Evolutionary conservation across 2,888 invertebrate species (phyloP).

Genomic region (Endotricha flammealis): DNA sequence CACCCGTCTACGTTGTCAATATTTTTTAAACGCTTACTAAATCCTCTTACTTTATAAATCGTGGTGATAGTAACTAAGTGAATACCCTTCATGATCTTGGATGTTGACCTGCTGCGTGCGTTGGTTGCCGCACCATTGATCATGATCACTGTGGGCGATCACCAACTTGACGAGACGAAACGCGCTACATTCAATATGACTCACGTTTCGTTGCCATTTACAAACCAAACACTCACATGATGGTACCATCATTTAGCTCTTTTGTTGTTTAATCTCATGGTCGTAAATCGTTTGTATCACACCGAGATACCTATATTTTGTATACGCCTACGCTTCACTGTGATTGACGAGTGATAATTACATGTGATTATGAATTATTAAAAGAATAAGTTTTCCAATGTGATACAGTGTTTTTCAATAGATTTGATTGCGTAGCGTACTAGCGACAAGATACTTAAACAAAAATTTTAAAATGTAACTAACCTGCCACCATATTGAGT

Average conservation of each 20-base stretch:
- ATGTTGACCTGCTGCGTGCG: too few species aligned
- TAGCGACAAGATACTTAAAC: too few species aligned
- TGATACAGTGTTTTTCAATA: too few species aligned
- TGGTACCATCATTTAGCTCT: constrained; percentile 10
- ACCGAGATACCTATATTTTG: constrained; percentile 16
- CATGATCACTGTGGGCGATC: neutral
- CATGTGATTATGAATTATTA: neutral
- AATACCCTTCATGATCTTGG: too few species aligned
- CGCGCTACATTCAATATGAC: constrained; percentile 13
- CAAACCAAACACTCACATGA: constrained; percentile 13
- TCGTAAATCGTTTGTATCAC: constrained; percentile 14
- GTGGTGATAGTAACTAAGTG: too few species aligned
- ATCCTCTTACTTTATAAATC: too few species aligned
- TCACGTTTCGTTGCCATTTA: constrained; percentile 22
- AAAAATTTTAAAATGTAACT: too few species aligned
- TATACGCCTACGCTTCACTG: constrained; percentile 3
- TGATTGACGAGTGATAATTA: constrained; percentile 6
- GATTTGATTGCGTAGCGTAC: too few species aligned
- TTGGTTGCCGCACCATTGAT: constrained; percentile 1
- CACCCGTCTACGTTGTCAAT: too few species aligned
- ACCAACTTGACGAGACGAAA: constrained; percentile 3
- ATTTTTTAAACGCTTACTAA: too few species aligned
- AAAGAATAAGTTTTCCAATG: neutral
- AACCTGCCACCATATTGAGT: too few species aligned
- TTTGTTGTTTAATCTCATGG: constrained; percentile 15